These are phyloP conservation scores for Masnerella sp. DNA, from an alignment of 2,888 invertebrate species.

Conservation along the genomic window DNA sequence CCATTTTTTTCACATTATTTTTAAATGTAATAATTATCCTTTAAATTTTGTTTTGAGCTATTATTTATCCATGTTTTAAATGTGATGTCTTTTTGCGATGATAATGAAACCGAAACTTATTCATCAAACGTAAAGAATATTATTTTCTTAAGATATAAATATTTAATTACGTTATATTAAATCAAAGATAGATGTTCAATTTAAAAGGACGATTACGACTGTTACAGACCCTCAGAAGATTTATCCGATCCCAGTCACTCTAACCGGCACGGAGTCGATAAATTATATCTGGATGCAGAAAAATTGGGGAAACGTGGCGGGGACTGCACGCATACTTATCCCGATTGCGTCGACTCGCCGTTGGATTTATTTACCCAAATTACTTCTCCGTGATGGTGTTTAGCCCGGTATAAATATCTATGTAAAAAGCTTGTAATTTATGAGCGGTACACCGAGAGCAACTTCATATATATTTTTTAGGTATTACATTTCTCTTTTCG, in stretches of 20 bases:
- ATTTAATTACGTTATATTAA: too few species aligned
- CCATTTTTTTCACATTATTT: too few species aligned
- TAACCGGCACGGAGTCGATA: constrained; percentile 67
- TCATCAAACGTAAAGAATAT: too few species aligned
- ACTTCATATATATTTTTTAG: constrained; percentile 8
- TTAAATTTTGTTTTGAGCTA: too few species aligned
- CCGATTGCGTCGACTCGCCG: constrained; percentile 72
- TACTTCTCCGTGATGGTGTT: constrained; percentile 64
- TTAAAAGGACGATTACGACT: constrained; percentile 1
- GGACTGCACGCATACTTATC: constrained; percentile 72
- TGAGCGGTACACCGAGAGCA: constrained; percentile 1
- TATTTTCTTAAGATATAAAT: too few species aligned
- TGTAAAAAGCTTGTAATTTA: constrained; percentile 14
- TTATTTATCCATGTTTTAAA: too few species aligned
- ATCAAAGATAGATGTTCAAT: too few species aligned
- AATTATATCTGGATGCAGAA: constrained; percentile 75
- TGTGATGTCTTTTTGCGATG: too few species aligned
- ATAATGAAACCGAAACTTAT: too few species aligned
- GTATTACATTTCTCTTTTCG: neutral
- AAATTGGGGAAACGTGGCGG: constrained; percentile 71
- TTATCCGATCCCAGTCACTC: constrained; percentile 67
- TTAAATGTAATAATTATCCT: too few species aligned
- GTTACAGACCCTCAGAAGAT: constrained; percentile 73
- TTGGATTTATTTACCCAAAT: constrained; percentile 74
- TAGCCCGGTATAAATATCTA: constrained; percentile 26